phyloP scores from a whole-genome alignment of 2,888 invertebrate species.

The Pandemis cinnamomeana region DNA sequence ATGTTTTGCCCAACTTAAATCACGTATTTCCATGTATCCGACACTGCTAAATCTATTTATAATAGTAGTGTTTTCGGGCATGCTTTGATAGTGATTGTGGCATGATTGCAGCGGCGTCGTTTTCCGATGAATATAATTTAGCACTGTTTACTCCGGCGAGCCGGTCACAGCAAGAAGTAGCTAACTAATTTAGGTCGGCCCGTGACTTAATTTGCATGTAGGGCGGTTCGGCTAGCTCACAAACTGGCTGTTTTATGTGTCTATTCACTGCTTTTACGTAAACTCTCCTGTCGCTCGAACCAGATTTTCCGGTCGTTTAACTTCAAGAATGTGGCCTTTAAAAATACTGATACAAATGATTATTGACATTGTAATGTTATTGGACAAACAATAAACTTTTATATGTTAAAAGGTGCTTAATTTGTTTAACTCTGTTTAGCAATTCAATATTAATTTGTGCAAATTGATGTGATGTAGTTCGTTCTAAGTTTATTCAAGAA shows the following conservation, averaged over 20 bases:
- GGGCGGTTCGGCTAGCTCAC: constrained; percentile 63
- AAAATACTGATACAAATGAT: constrained; percentile 45
- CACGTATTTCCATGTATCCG: constrained; percentile 58
- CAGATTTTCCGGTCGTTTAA: constrained; percentile 58
- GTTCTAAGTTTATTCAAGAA: neutral
- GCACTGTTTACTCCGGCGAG: constrained; percentile 61
- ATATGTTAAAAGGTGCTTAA: neutral
- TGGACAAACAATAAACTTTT: constrained; percentile 7
- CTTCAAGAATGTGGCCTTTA: constrained; percentile 54
- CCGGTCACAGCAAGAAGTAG: constrained; percentile 63
- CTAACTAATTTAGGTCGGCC: constrained; percentile 77
- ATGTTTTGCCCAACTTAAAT: constrained; percentile 56
- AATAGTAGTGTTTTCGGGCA: constrained; percentile 69
- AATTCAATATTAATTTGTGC: neutral
- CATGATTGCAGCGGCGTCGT: constrained; percentile 67
- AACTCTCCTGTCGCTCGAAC: constrained; percentile 54
- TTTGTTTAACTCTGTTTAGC: neutral
- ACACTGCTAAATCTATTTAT: constrained; percentile 78
- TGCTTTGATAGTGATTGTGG: constrained; percentile 66
- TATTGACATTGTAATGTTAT: constrained; percentile 13
- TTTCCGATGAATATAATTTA: constrained; percentile 72
- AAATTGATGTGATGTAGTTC: neutral
- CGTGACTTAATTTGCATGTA: constrained; percentile 81
- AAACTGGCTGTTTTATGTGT: constrained; percentile 66
- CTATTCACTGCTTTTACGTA: constrained; percentile 68